phyloP scores from a whole-genome alignment of 2,797 vertebrate genomes.

The Poecilia picta region DNA sequence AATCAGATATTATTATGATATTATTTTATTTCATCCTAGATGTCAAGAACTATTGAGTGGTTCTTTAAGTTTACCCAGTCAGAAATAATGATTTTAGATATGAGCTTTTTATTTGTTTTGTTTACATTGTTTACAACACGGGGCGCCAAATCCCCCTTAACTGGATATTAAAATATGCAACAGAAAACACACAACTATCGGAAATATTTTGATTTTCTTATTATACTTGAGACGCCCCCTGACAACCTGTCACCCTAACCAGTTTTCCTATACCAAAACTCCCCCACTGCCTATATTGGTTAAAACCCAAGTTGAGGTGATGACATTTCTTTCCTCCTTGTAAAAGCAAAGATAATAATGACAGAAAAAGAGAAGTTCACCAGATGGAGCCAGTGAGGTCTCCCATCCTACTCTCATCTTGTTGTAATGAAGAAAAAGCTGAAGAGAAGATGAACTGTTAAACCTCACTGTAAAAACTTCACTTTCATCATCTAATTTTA shows the following conservation, averaged over 20 bases:
- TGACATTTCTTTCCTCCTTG: slow-evolving; percentile 26
- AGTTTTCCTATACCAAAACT: neutral
- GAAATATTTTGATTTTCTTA: neutral
- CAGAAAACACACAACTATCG: neutral
- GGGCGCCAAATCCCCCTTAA: neutral
- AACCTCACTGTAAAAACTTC: neutral
- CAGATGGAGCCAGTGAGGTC: slow-evolving; percentile 15
- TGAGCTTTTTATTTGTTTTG: neutral
- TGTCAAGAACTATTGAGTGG: neutral
- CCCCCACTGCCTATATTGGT: too few relatives aligned
- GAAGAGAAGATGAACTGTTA: neutral
- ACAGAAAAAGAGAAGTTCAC: slow-evolving; percentile 39
- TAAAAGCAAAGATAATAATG: slow-evolving; percentile 18
- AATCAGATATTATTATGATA: neutral
- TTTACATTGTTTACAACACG: neutral
- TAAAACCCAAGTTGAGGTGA: neutral
- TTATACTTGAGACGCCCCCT: neutral
- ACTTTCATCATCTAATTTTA: neutral
- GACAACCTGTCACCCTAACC: neutral
- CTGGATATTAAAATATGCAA: neutral
- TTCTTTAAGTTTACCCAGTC: neutral
- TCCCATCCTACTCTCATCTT: slow-evolving; percentile 29
- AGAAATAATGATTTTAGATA: neutral
- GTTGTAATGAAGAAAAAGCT: slow-evolving; percentile 2
- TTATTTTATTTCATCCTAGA: neutral